A percentile compares a stretch with the other conserved stretches of the same genome.
Conservation (phyloP, 2,113 vertebrate genomes). For the Lathamus discolor region DNA sequence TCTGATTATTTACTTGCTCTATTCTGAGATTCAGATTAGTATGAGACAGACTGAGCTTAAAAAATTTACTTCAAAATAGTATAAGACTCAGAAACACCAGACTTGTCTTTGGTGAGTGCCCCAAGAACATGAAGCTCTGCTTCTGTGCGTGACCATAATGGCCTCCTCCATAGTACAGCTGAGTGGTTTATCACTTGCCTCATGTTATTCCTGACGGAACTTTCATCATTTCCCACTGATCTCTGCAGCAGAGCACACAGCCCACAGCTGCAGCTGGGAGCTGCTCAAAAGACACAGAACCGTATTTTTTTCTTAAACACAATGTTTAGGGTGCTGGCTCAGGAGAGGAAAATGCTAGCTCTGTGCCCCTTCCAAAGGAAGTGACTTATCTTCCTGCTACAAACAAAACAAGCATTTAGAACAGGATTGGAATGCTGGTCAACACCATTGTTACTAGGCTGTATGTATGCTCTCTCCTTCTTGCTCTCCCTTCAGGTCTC, state of each 20-base stretch:
- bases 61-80: background rate
- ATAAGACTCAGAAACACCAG: background rate
- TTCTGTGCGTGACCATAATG: accelerated
- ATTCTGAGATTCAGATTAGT: background rate
- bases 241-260: background rate
- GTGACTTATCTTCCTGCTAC: background rate
- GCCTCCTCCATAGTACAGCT: background rate
- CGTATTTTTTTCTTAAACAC: background rate
- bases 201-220: background rate
- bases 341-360: background rate
- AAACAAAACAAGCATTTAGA: background rate
- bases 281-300: background rate
- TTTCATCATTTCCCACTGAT: background rate
- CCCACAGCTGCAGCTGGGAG: background rate
- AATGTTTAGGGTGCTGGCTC: background rate
- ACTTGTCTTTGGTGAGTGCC: background rate
- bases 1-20: background rate
- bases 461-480: background rate
- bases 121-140: accelerated
- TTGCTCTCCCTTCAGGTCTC: background rate
- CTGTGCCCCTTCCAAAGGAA: background rate
- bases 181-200: background rate
- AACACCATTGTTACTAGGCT: background rate
- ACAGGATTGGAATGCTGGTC: background rate
- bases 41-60: background rate